Evolutionary conservation across 2,113 vertebrate species (phyloP).

Genomic region (Planiliza haematocheilus): DNA sequence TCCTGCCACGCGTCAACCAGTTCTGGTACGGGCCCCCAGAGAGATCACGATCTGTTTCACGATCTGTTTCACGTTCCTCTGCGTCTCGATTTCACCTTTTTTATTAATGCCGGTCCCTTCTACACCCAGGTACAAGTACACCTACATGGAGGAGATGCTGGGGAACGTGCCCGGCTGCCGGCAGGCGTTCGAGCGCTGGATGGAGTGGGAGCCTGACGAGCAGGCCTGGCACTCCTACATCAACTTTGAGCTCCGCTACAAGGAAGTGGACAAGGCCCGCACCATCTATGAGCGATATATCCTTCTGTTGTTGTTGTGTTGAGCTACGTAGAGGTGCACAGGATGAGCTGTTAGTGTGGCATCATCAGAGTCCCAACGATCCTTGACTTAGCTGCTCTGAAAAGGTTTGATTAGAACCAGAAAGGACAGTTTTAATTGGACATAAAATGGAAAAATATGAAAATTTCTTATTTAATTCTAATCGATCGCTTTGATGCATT

Average conservation of each 20-base stretch:
- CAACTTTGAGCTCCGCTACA: conserved; percentile 98
- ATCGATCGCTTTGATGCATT: no score
- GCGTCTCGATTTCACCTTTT: no score
- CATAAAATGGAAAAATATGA: no score
- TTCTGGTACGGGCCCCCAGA: conserved; percentile 85
- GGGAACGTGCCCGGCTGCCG: conserved; percentile 92
- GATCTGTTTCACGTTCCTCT: no score
- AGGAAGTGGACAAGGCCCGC: conserved; percentile 95
- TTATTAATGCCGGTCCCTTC: background rate
- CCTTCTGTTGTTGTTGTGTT: no score
- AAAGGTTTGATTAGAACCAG: no score
- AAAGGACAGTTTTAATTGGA: no score
- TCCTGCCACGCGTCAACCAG: conserved; percentile 95
- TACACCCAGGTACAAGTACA: conserved; percentile 98
- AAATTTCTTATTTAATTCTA: no score
- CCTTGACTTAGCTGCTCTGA: no score
- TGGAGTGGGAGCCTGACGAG: conserved; percentile 98
- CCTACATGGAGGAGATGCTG: conserved; percentile 99
- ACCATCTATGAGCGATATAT: conserved; percentile 97
- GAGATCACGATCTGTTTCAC: no score
- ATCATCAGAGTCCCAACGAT: no score
- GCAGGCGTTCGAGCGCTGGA: conserved; percentile 98
- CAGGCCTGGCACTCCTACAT: conserved; percentile 99
- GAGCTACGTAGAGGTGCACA: background rate
- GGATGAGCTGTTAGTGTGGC: no score